phyloP scores from a whole-genome alignment of 2,888 invertebrate genomes.

The Ormyrus rosae region DNA sequence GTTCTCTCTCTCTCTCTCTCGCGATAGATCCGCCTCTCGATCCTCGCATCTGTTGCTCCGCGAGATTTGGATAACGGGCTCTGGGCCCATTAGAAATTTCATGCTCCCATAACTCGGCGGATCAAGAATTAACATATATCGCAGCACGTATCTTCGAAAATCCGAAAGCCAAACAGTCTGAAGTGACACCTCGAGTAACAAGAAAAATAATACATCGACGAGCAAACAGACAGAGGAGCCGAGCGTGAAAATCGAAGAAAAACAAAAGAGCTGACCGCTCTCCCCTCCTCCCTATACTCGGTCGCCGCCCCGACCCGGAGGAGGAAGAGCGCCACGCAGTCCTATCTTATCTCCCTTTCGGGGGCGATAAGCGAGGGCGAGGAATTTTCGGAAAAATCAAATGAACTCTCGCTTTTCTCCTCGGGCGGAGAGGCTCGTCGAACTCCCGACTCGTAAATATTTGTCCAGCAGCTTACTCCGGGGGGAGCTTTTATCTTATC shows the following conservation, averaged over 20 bases:
- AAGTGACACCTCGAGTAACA: constrained; percentile 23
- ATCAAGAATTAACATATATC: too few relatives aligned
- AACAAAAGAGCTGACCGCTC: constrained; percentile 25
- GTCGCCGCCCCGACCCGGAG: neutral
- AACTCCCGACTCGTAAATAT: constrained; percentile 38
- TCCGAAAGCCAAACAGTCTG: neutral
- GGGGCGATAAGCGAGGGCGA: constrained; percentile 10
- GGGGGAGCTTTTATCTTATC: constrained; percentile 48
- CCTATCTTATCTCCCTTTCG: constrained; percentile 46
- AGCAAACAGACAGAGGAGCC: constrained; percentile 4
- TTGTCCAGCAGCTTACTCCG: constrained; percentile 40
- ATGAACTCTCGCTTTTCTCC: constrained; percentile 33
- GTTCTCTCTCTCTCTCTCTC: neutral
- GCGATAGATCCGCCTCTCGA: too few relatives aligned
- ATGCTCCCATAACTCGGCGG: too few relatives aligned
- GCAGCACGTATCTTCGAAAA: too few relatives aligned
- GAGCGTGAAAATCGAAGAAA: constrained; percentile 41
- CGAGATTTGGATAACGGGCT: too few relatives aligned
- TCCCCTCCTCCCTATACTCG: neutral
- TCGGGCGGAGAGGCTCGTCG: neutral
- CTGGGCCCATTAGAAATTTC: too few relatives aligned
- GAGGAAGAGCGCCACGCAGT: neutral
- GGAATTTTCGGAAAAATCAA: constrained; percentile 47
- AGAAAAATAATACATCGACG: constrained; percentile 14
- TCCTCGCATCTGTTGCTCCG: constrained; percentile 1